Base-by-base conservation (phyloP, 2,113 vertebrate species). In the Syrrhaptes paradoxus region DNA sequence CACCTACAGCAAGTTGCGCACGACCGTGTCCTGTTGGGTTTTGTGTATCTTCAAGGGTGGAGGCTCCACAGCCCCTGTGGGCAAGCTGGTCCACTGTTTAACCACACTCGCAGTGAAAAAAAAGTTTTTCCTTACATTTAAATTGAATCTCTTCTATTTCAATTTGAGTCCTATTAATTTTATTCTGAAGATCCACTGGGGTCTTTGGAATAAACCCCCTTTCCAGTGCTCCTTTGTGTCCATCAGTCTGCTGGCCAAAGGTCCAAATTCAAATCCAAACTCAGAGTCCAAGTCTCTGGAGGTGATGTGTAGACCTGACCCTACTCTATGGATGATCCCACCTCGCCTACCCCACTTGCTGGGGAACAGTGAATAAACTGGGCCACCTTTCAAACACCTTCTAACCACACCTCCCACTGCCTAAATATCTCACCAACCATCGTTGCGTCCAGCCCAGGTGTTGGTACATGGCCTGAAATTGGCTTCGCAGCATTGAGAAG, bases 381-480 rank as follows among this genome's bases (percentile, higher is more conserved):
- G 54, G 19, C 3, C 59, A 24, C 85, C 21, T 49, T 75, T 32
- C 36, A 34, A 43, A 3, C 29, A 6, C 25, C 63, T 80, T 58
- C 46, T 29, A 38, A 45, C 13, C 54, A 52, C 48, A 57, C 26
- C 36, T 89, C 22, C 38, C 61, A 4, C 18, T 4, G 4, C 43
- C 48, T 31, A 10, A 57, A 34, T 32, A 17, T 21, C 36, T 68
- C 75, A 32, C 43, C 70, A 65, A 29, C 19, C 70, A 21, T 2
- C 0, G 0, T 3, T 36, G 7, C 1, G 2, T 32, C 36, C 73
- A 20, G 22, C 14, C 18, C 10, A 32, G 3, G 10, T 32, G 16
- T 26, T 71, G 67, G 32, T 31, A 32, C 17, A 1, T 1, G 28
- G 71, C 43, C 72, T 70, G 43, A 17, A 78, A 61, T 21, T 9